Conservation (phyloP, 2,797 vertebrate genomes). For the Gorsachius magnificus region DNA sequence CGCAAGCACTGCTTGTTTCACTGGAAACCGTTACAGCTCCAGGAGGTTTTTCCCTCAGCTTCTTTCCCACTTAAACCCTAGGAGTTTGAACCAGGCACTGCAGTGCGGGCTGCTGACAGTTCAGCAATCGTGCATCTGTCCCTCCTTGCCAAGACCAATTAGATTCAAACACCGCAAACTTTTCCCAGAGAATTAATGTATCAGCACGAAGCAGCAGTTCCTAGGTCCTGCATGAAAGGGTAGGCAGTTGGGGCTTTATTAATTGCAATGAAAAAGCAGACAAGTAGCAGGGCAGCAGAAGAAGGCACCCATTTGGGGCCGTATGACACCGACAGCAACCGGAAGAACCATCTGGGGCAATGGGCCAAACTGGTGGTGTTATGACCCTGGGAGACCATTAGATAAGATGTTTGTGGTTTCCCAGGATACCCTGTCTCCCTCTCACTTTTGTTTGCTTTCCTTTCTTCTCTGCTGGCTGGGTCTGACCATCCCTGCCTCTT, state of each 20-base stretch:
- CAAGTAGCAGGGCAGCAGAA: neutral
- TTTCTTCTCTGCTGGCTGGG: neutral
- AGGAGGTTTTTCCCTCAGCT: neutral
- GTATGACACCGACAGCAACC: accelerated
- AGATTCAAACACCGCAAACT: neutral
- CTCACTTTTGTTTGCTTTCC: neutral
- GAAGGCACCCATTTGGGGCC: neutral
- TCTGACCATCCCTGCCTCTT: neutral
- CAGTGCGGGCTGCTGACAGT: neutral
- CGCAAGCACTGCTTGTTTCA: neutral
- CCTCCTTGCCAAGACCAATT: neutral
- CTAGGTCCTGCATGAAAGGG: neutral
- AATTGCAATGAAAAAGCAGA: neutral
- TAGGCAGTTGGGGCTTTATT: neutral
- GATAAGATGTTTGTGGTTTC: neutral
- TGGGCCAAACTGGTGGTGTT: neutral
- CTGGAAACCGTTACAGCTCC: neutral
- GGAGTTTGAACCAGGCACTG: neutral
- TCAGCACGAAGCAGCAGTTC: neutral
- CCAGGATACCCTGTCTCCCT: neutral
- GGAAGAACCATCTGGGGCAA: neutral
- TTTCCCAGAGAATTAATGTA: neutral
- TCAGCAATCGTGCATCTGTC: neutral
- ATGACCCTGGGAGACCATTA: neutral
- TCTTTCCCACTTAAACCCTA: neutral